phyloP scores from a whole-genome alignment of 2,797 vertebrate species.

The Thalassophryne amazonica region DNA sequence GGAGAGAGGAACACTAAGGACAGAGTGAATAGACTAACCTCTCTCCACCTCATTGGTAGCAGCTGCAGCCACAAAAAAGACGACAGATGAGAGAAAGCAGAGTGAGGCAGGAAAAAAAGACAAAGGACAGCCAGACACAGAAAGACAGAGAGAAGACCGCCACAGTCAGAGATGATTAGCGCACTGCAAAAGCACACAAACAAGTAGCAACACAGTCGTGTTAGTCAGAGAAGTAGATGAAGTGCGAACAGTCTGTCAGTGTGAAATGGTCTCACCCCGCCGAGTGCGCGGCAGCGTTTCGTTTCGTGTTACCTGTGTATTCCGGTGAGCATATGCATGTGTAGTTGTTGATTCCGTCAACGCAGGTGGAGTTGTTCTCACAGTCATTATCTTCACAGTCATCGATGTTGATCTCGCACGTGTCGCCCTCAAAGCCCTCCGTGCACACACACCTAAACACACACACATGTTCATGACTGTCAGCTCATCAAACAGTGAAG shows the following conservation, averaged over 20 bases:
- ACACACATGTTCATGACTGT: too few species aligned
- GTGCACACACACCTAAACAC: constrained; percentile 89
- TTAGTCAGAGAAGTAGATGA: constrained; percentile 17
- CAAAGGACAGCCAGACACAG: constrained; percentile 47
- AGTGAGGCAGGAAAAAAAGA: constrained; percentile 49
- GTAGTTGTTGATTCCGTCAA: constrained; percentile 98
- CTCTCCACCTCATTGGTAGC: constrained; percentile 99
- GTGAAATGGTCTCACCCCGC: background rate
- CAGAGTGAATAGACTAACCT: constrained; percentile 89
- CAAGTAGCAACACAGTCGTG: constrained; percentile 48
- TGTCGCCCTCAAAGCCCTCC: constrained; percentile 94
- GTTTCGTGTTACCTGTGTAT: constrained; percentile 87
- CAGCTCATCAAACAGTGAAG: too few species aligned
- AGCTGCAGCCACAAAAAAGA: constrained; percentile 89
- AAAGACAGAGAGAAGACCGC: constrained; percentile 59
- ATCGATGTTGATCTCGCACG: constrained; percentile 92
- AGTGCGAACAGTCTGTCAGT: constrained; percentile 1
- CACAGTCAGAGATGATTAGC: constrained; percentile 68
- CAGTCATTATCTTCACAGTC: constrained; percentile 99
- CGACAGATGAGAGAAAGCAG: constrained; percentile 60
- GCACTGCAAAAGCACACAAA: constrained; percentile 66
- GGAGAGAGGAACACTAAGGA: constrained; percentile 37
- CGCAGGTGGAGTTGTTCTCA: constrained; percentile 97
- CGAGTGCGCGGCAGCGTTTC: background rate
- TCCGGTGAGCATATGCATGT: constrained; percentile 95